Evolutionary conservation across 1,140 invertebrate species (phyloP), one percentile per base, ranked within the genome.

Genomic region (Hermetia illucens): DNA sequence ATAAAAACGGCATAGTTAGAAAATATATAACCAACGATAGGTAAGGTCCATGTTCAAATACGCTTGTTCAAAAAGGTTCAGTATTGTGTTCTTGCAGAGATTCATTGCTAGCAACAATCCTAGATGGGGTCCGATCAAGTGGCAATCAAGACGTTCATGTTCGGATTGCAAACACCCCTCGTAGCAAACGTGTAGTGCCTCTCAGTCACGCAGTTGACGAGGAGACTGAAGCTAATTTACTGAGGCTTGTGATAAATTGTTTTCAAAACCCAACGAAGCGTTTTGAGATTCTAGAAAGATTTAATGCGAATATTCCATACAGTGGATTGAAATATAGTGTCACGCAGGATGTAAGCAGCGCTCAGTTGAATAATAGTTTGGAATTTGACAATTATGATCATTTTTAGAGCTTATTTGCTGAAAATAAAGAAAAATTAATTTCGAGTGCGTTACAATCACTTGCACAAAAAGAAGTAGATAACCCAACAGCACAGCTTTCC

Each of bases 111-210:
- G 93, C 95, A 2, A 95, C 94, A 4, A 61, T 99, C 10, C 61
- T 98, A 40, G 96, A 99, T 66, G 91, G 91, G 30, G 90, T 96
- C 9, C 69, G 95, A 47, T 91, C 90, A 13, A 91, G 91, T 18
- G 94, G 95, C 2, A 98, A 99, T 59, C 72, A 84, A 51, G 89
- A 98, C 68, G 86, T 98, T n/a, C 91, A 95, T 65, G 86, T 98
- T 3, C 84, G 83, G 52, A 93, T 93, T 70, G 68, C 65, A 34
- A 70, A 70, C 13, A 90, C 89, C 31, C 72, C 82, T 30, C 68
- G 89, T 41, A 87, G 88, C 1, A 81, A 85, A 50, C 68, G 94
- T 43, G 71, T 95, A 41, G 86, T 91, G 25, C 93, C 93, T 17
- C 70, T 95, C 29, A 79, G 79, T 52, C 72, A 79, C 30, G 75